These are phyloP conservation scores for Nipponia nippon DNA, from an alignment of 2,113 vertebrate species.

Conservation along the genomic window DNA sequence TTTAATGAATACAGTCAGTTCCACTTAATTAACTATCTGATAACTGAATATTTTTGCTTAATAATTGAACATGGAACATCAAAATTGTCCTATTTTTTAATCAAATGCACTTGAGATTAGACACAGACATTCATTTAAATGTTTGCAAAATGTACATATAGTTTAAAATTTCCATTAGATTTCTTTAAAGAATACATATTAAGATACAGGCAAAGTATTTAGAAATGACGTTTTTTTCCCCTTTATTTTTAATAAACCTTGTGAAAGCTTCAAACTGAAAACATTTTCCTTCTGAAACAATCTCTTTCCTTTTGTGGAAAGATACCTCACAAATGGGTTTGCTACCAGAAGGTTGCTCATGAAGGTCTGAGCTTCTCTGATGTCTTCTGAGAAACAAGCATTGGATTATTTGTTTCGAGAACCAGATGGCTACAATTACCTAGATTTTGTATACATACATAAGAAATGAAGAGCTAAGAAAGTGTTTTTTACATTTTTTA, in stretches of 20 bases:
- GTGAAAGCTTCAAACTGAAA: slow-evolving; percentile 38
- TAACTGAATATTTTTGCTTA: slow-evolving; percentile 87
- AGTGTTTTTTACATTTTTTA: neutral
- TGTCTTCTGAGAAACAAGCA: neutral
- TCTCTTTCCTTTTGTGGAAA: neutral
- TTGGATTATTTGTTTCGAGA: neutral
- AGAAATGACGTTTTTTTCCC: neutral
- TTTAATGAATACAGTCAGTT: slow-evolving; percentile 88
- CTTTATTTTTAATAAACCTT: slow-evolving; percentile 49
- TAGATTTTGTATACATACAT: neutral
- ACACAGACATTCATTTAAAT: slow-evolving; percentile 69
- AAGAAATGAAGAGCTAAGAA: neutral
- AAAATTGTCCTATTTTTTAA: slow-evolving; percentile 75
- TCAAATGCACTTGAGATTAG: slow-evolving; percentile 74
- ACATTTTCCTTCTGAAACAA: slow-evolving; percentile 9
- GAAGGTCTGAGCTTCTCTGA: neutral
- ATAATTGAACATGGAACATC: slow-evolving; percentile 84
- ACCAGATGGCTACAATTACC: neutral
- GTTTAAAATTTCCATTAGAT: slow-evolving; percentile 64
- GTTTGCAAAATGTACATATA: slow-evolving; percentile 64
- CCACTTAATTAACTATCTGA: slow-evolving; percentile 91
- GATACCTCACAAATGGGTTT: neutral
- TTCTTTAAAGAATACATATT: slow-evolving; percentile 65
- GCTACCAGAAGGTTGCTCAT: neutral
- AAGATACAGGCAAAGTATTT: slow-evolving; percentile 39